Conservation (phyloP, 2,797 vertebrate genomes). For the Lagocephalus sceleratus region DNA sequence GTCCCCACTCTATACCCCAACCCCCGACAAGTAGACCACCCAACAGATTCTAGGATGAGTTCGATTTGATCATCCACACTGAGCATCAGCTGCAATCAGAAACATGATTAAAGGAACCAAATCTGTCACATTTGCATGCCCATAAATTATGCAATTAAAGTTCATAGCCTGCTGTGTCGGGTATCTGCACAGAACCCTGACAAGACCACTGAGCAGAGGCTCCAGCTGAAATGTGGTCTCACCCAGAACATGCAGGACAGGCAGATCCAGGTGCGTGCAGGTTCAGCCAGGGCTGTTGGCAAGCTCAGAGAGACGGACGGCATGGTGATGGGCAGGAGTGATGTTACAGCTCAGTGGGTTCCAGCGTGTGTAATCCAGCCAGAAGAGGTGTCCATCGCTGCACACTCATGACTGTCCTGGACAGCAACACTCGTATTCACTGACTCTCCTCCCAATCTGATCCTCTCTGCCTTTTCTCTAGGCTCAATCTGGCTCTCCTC, state of each 20-base stretch:
- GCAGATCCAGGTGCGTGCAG: slow-evolving; percentile 87
- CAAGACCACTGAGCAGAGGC: not conserved
- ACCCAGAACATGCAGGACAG: slow-evolving; percentile 97
- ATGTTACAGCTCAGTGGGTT: slow-evolving; percentile 39
- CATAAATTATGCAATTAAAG: slow-evolving; percentile 3
- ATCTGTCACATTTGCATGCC: not conserved
- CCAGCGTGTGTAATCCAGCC: slow-evolving; percentile 56
- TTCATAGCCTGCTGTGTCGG: not conserved
- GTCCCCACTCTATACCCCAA: slow-evolving; percentile 44
- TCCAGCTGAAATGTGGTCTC: slow-evolving; percentile 55
- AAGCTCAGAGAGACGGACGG: slow-evolving; percentile 77
- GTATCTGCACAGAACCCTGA: not conserved
- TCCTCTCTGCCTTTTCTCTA: slow-evolving; percentile 33
- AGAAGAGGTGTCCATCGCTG: slow-evolving; percentile 31
- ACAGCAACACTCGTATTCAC: slow-evolving; percentile 35
- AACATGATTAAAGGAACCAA: too few species aligned
- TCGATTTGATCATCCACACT: slow-evolving; percentile 18
- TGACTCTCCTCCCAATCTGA: slow-evolving; percentile 44
- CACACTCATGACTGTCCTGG: slow-evolving; percentile 66
- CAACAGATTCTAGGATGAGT: slow-evolving; percentile 38
- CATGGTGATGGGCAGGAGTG: slow-evolving; percentile 57
- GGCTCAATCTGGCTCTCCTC: not conserved
- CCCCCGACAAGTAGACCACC: slow-evolving; percentile 63
- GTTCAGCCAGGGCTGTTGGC: slow-evolving; percentile 76
- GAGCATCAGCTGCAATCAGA: not conserved